A percentile compares a stretch with the other conserved stretches of the same genome.
Evolutionary conservation across 2,113 vertebrate genomes (phyloP).

Genomic region (Clarias magur): DNA sequence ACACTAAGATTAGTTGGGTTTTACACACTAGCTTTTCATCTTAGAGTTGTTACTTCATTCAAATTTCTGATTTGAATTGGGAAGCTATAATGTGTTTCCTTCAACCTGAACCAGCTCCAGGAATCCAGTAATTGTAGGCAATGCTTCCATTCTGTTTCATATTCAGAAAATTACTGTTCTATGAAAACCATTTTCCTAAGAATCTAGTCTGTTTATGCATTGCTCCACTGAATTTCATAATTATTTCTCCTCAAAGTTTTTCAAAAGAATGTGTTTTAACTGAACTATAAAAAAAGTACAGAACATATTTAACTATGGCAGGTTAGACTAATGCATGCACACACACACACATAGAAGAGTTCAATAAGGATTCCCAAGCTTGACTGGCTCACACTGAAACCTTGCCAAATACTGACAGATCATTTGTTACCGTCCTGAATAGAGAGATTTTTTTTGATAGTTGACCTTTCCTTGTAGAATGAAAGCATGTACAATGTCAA

Average conservation of each 20-base stretch:
- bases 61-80: neutral
- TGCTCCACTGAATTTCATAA: constrained; percentile 47
- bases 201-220: constrained; percentile 61
- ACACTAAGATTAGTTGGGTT: neutral
- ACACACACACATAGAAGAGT: neutral
- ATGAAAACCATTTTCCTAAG: constrained; percentile 61
- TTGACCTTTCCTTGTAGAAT: constrained; percentile 51
- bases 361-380: neutral
- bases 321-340: neutral
- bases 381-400: neutral
- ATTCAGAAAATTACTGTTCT: constrained; percentile 61
- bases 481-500: constrained; percentile 44
- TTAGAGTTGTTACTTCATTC: neutral
- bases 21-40: neutral
- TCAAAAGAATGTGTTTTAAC: neutral
- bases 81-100: neutral
- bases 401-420: constrained; percentile 42
- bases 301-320: neutral
- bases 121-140: neutral
- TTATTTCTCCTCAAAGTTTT: neutral
- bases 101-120: neutral
- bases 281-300: neutral
- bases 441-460: constrained; percentile 42
- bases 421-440: constrained; percentile 19
- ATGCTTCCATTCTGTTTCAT: constrained; percentile 8